phyloP scores from a whole-genome alignment of 1,140 invertebrate genomes.

The Thaumatotibia leucotreta region DNA sequence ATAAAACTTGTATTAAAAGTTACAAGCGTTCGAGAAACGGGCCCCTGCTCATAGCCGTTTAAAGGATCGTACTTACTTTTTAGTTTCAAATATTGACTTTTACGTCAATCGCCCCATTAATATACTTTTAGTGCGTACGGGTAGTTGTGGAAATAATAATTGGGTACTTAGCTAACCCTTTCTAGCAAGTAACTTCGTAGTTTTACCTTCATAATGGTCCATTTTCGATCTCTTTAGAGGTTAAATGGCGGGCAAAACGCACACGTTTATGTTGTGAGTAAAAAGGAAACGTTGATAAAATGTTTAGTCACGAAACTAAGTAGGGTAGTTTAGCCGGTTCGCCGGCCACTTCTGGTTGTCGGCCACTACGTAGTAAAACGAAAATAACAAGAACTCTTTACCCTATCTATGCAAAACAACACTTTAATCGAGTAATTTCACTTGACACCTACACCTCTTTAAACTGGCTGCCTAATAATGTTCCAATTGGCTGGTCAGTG shows the following conservation, averaged over 20 bases:
- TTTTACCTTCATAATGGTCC: constrained; percentile 5
- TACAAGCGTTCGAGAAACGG: too few species aligned
- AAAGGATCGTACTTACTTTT: neutral
- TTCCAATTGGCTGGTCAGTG: too few species aligned
- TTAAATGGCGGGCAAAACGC: neutral
- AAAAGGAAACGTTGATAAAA: constrained; percentile 2
- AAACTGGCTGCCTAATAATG: too few species aligned
- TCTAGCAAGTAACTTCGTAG: constrained; percentile 1
- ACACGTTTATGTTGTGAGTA: neutral
- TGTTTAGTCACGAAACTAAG: neutral
- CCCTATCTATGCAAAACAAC: too few species aligned
- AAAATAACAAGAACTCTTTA: too few species aligned
- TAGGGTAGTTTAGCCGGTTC: neutral
- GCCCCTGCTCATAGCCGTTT: neutral
- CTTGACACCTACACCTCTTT: too few species aligned
- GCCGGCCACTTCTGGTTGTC: too few species aligned
- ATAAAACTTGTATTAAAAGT: too few species aligned
- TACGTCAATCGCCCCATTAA: neutral
- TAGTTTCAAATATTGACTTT: neutral
- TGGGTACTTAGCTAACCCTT: constrained; percentile 2
- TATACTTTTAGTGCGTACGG: neutral
- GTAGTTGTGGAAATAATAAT: constrained; percentile 6
- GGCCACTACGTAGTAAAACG: too few species aligned
- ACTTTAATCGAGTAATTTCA: too few species aligned
- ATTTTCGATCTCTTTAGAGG: neutral